A percentile compares a stretch with the other conserved stretches of the same genome.
phyloP scores from a whole-genome alignment of 1,140 invertebrate species.

The Lepidurus apus region DNA sequence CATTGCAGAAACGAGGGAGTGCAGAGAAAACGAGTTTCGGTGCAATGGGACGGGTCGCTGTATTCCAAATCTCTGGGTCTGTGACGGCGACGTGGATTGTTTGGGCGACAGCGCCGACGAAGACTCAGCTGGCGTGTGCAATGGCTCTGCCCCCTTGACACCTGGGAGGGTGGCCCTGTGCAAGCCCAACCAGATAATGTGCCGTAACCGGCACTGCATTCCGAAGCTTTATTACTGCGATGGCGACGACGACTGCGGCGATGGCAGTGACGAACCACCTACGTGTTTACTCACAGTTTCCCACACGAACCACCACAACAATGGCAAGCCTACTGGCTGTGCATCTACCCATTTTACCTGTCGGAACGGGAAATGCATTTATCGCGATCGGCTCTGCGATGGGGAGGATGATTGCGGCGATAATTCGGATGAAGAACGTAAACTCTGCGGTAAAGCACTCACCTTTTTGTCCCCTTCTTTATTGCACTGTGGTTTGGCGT shows the following conservation, averaged over 20 bases:
- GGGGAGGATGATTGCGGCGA: conserved; percentile 61
- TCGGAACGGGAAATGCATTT: conserved; percentile 58
- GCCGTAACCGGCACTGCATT: conserved; percentile 47
- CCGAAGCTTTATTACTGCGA: conserved; percentile 37
- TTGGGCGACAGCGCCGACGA: conserved; percentile 45
- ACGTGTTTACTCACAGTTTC: conserved; percentile 35
- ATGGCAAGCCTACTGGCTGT: conserved; percentile 44
- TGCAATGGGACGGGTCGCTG: conserved; percentile 63
- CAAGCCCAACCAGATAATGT: conserved; percentile 48
- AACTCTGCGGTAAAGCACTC: conserved; percentile 37
- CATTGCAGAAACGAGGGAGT: conserved; percentile 45
- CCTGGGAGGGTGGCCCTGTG: conserved; percentile 42
- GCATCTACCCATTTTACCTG: conserved; percentile 57
- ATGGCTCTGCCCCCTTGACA: conserved; percentile 20
- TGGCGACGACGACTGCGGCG: conserved; percentile 35
- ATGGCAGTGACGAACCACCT: conserved; percentile 50
- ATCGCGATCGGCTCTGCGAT: conserved; percentile 62
- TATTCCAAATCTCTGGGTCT: conserved; percentile 62
- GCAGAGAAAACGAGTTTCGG: conserved; percentile 51
- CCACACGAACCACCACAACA: conserved; percentile 22
- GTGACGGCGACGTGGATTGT: conserved; percentile 61
- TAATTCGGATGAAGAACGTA: conserved; percentile 56
- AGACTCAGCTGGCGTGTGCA: conserved; percentile 33
- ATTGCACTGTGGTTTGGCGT: neutral
- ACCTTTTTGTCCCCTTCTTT: neutral